Evolutionary conservation across 35 echinoderm and acorn worm species (phyloP), one percentile per base, ranked within the genome.

Genomic region (Lytechinus variegatus): DNA sequence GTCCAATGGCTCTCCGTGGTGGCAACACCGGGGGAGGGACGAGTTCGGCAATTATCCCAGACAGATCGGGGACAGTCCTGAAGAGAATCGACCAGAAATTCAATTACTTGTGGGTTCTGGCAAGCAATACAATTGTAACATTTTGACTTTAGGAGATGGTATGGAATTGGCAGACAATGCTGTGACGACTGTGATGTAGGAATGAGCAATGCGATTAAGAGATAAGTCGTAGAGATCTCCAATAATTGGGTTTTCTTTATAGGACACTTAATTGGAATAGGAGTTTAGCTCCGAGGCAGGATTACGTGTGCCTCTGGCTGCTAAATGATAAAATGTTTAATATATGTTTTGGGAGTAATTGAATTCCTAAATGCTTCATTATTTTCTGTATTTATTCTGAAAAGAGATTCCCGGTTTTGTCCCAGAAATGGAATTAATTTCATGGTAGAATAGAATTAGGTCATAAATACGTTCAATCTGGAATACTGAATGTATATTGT

Each of bases 71-170:
- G 88, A 54, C 52, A 54, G 88, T 52, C 52, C 88, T 54, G 24
- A 44, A 54, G 88, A 44, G 88, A 33, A 54, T 54, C 27, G 29
- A 90, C 88, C 88, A 90, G 88, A 90, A 90, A 90, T 44, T 54
- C 88, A 90, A 90, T 90, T 90, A 90, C 52, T 90, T 0, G 29
- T 54, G 28, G 52, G 88, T 54, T 52, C 10, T 54, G 24, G 52
- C 27, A 90, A 90, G 52, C 33, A 52, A 54, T 54, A 90, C 88
- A 90, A 90, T 90, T 90, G 88, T 90, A 52, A 90, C 88, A 90
- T 90, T 90, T 90, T 54, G 52, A 90, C 28, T 52, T 90, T 90
- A 44, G 87, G 16, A 90, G 52, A 44, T 90, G 9, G 88, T 33
- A 6, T 79, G 66, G 66, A 79, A 79, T 79, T 79, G 33, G n/a